These are phyloP conservation scores for Oplegnathus fasciatus DNA, from an alignment of 2,113 vertebrate genomes.

Conservation along the genomic window DNA sequence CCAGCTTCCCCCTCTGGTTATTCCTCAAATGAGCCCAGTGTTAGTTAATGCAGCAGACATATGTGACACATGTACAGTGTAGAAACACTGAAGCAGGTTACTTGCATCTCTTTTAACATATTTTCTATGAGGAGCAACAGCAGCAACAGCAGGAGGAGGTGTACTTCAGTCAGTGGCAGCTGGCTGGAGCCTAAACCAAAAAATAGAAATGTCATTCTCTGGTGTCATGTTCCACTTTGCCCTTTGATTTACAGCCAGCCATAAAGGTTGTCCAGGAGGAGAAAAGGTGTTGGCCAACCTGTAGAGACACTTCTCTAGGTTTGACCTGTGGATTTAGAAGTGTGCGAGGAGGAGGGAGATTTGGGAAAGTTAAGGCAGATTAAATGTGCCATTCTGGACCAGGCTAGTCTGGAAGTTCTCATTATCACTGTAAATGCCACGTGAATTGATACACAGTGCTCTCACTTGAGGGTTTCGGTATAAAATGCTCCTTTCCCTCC, in stretches of 20 bases:
- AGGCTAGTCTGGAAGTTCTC: background rate
- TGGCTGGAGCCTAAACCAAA: conserved; percentile 53
- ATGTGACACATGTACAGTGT: background rate
- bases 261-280: conserved; percentile 34
- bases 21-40: conserved; percentile 44
- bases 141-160: background rate
- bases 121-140: background rate
- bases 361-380: background rate
- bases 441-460: background rate
- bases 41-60: conserved; percentile 60
- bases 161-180: conserved; percentile 2
- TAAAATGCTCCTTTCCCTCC: background rate
- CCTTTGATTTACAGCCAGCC: conserved; percentile 60
- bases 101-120: background rate
- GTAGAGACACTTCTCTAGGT: background rate
- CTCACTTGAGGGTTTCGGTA: background rate
- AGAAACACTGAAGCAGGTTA: background rate
- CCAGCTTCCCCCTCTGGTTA: conserved; percentile 19
- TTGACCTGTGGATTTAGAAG: background rate
- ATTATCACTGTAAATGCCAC: background rate
- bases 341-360: background rate
- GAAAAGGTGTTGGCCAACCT: conserved; percentile 29
- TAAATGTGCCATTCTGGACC: background rate
- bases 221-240: conserved; percentile 58
- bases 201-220: conserved; percentile 53